These are phyloP conservation scores for Gyrodactylus bullatarudis DNA, from an alignment of 1,140 invertebrate species.

Conservation along the genomic window DNA sequence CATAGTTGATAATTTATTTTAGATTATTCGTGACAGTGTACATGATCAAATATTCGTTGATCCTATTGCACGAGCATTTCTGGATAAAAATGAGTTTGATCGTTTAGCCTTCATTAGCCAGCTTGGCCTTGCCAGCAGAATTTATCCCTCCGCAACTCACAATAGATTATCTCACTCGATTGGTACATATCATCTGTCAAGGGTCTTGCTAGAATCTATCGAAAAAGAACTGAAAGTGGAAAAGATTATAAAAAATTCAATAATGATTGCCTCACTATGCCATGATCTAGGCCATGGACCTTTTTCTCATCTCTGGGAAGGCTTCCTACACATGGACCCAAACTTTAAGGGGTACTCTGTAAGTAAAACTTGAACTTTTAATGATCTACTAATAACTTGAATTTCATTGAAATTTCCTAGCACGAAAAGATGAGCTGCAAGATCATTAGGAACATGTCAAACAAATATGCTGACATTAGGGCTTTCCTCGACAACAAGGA, in stretches of 20 bases:
- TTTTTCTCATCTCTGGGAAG: conserved; percentile 25
- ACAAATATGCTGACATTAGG: background rate
- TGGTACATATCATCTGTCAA: conserved; percentile 14
- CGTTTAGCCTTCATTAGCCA: conserved; percentile 27
- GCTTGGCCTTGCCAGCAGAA: conserved; percentile 23
- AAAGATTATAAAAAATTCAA: conserved; percentile 17
- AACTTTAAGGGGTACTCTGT: background rate
- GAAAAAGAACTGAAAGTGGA: background rate
- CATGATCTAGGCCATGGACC: conserved; percentile 36
- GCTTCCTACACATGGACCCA: background rate
- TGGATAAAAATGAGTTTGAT: conserved; percentile 31
- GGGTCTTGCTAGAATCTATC: background rate
- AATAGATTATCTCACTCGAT: conserved; percentile 30
- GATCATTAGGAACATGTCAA: background rate
- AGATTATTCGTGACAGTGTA: background rate
- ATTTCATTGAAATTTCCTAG: background rate
- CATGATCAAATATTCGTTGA: background rate
- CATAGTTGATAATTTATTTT: background rate
- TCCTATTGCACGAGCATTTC: conserved; percentile 14
- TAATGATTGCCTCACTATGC: conserved; percentile 30
- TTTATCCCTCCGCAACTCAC: conserved; percentile 27
- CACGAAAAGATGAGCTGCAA: background rate
- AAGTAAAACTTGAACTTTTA: background rate
- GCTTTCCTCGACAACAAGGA: background rate
- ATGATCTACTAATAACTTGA: background rate